These are phyloP conservation scores for Oreotrochilus melanogaster DNA, from an alignment of 2,113 vertebrate genomes.

Conservation along the genomic window DNA sequence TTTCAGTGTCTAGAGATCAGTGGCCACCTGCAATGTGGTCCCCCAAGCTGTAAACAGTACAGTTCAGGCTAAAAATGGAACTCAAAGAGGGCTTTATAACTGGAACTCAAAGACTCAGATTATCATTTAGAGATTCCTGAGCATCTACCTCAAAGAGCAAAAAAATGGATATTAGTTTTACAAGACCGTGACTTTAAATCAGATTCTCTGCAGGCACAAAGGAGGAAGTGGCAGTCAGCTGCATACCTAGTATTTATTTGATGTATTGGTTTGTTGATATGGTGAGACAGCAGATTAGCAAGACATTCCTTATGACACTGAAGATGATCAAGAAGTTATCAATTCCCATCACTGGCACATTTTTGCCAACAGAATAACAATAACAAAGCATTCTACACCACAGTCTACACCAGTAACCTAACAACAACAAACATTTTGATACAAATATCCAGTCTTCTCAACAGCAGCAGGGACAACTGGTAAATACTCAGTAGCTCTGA, in stretches of 20 bases:
- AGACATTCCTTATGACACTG: neutral
- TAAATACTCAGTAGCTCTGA: neutral
- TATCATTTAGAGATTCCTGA: neutral
- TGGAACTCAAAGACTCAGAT: neutral
- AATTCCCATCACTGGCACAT: neutral
- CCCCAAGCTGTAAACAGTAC: neutral
- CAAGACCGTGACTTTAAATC: neutral
- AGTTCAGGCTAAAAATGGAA: neutral
- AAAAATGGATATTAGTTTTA: neutral
- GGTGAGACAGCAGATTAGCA: neutral
- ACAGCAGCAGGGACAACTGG: neutral
- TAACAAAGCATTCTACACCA: neutral
- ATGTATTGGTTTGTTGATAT: neutral
- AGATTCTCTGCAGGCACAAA: neutral
- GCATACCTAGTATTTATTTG: neutral
- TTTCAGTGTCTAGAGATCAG: neutral
- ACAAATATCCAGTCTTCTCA: neutral
- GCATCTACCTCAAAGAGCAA: neutral
- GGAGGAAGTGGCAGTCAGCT: neutral
- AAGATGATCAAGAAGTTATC: neutral
- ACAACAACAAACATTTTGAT: neutral
- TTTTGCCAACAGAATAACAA: neutral
- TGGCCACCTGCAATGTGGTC: neutral
- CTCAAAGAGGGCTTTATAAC: fast-evolving
- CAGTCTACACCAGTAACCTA: neutral